Evolutionary conservation across 2,888 invertebrate species (phyloP).

Genomic region (Ectemnius continuus): DNA sequence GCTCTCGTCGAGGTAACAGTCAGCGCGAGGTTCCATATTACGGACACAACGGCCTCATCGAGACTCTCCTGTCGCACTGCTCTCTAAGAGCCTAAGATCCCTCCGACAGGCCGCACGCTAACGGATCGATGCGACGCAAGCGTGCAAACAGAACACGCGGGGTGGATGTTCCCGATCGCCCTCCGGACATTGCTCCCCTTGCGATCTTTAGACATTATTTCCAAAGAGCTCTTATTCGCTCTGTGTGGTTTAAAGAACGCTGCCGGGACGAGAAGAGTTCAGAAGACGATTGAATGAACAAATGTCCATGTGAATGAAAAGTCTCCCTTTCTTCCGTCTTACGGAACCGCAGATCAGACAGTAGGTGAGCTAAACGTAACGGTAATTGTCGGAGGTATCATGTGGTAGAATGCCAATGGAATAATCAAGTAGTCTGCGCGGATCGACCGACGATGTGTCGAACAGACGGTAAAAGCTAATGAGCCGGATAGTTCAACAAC

Average conservation of each 20-base stretch:
- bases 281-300: not conserved
- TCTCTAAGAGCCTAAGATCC: slow-evolving; percentile 7
- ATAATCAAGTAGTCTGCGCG: not conserved
- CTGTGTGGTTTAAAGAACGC: too few species aligned
- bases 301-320: not conserved
- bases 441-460: too few species aligned
- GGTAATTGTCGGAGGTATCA: not conserved
- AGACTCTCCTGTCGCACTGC: slow-evolving; percentile 39
- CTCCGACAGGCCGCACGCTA: slow-evolving; percentile 28
- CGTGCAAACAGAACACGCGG: slow-evolving; percentile 36
- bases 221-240: too few species aligned
- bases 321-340: not conserved
- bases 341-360: not conserved
- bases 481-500: too few species aligned
- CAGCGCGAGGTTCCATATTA: slow-evolving; percentile 51
- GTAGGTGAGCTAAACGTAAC: not conserved
- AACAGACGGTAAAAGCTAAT: too few species aligned
- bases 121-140: slow-evolving; percentile 57
- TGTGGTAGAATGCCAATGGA: not conserved
- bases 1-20: slow-evolving; percentile 22
- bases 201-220: too few species aligned
- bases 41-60: slow-evolving; percentile 41
- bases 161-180: not conserved
- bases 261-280: too few species aligned
- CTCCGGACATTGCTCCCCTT: not conserved